phyloP scores from a whole-genome alignment of 2,888 invertebrate species.

The Nymphalis c-album region DNA sequence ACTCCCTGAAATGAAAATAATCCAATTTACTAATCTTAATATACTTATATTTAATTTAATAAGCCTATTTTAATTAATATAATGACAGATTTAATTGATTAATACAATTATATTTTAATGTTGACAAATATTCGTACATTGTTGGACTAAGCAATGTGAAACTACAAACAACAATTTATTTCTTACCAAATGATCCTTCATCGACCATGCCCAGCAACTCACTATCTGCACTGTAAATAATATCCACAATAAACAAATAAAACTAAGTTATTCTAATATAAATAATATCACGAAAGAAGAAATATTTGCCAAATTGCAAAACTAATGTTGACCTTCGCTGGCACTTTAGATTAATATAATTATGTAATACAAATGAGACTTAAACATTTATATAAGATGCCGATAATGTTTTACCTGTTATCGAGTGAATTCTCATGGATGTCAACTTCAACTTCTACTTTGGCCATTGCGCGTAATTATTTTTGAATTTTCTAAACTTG shows the following conservation, averaged over 20 bases:
- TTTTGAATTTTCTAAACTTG: conserved; percentile 85
- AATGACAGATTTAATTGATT: not conserved
- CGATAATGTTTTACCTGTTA: conserved; percentile 77
- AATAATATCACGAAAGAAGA: conserved; percentile 39
- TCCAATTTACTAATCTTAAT: conserved; percentile 42
- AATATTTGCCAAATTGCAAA: conserved; percentile 68
- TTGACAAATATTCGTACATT: conserved; percentile 1
- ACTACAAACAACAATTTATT: conserved; percentile 11
- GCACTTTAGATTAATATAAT: conserved; percentile 54
- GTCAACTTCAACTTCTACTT: conserved; percentile 82
- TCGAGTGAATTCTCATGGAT: conserved; percentile 83
- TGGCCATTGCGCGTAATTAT: conserved; percentile 79
- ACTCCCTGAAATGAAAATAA: conserved; percentile 62
- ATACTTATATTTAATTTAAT: conserved; percentile 39
- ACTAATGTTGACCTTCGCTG: conserved; percentile 72
- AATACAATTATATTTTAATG: not conserved
- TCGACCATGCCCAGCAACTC: conserved; percentile 75
- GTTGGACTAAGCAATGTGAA: not conserved
- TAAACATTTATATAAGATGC: conserved; percentile 37
- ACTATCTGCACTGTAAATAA: conserved; percentile 72
- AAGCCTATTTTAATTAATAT: conserved; percentile 13
- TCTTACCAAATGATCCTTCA: conserved; percentile 70
- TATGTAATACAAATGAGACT: conserved; percentile 60
- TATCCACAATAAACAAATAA: conserved; percentile 24
- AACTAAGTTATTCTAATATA: conserved; percentile 44